Base-by-base conservation (phyloP, 2,113 vertebrate species). In the Trichechus manatus region DNA sequence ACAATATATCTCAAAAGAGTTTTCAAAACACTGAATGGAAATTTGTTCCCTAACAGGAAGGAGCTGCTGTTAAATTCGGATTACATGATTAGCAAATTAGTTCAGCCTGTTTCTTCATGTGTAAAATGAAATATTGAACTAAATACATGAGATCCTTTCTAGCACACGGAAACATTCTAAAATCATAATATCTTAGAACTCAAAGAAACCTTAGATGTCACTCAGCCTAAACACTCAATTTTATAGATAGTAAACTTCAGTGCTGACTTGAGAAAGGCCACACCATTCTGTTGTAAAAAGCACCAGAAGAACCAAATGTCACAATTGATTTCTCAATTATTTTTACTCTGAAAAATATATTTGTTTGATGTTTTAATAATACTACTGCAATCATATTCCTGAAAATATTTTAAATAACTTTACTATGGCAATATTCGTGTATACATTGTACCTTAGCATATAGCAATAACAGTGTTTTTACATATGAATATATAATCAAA, bases 81-180 rank as follows among this genome's bases (percentile, higher is more conserved):
- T 44, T 59, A 66, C 22, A 9, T 8, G 87, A 80, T 20, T 86
- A 74, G n/a, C 50, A 50, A 81, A 64, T 86, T 82, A 92, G 56
- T 87, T 92, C 86, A 94, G 94, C 29, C 23, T 33, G 66, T 59
- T 84, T 92, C 23, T 33, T n/a, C 10, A 29, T 87, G 27, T 81
- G 10, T 90, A 39, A 93, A 96, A 75, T 61, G 20, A 94, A 91
- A 63, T 31, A 68, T 0, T 72, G 44, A 80, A 77, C 50, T 77
- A 74, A 94, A 94, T 74, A 39, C 63, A 19, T 19, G 9, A 33
- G 42, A 82, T 44, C 8, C 5, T 96, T 96, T 90, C 33, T 81
- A 94, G 36, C 4, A 17, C 36, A 66, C 10, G 63, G 44, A 77
- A 92, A 53, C 9, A 53, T 13, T 83, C 27, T 39, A 56, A 47